phyloP scores from a whole-genome alignment of 2,888 invertebrate genomes.

The Limnephilus marmoratus region DNA sequence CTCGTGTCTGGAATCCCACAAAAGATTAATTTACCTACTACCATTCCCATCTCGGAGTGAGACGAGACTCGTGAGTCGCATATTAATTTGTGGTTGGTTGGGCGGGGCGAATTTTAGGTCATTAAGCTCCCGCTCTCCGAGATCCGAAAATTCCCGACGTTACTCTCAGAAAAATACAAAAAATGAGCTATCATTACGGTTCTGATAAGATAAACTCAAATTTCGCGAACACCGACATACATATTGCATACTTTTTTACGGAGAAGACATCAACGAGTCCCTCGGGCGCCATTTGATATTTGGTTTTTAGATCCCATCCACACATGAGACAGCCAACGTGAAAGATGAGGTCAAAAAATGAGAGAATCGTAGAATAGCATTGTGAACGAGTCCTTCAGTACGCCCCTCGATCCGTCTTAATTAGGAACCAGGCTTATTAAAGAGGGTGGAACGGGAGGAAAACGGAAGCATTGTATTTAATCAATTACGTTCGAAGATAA shows the following conservation, averaged over 20 bases:
- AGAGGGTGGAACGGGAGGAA: background rate
- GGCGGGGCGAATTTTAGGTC: background rate
- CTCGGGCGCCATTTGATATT: constrained; percentile 6
- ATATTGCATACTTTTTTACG: constrained; percentile 8
- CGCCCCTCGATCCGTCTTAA: constrained; percentile 46
- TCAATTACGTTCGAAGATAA: background rate
- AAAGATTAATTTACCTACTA: background rate
- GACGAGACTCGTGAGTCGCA: background rate
- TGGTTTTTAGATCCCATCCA: background rate
- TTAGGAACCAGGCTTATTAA: constrained; percentile 17
- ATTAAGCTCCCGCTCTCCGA: constrained; percentile 2
- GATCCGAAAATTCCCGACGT: constrained; percentile 3
- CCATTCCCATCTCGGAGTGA: background rate
- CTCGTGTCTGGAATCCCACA: background rate
- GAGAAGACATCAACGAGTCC: background rate
- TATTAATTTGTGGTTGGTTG: background rate
- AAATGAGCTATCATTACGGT: constrained; percentile 26
- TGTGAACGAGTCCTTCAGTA: background rate
- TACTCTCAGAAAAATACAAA: constrained; percentile 16
- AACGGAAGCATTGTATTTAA: background rate
- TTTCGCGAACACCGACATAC: constrained; percentile 2
- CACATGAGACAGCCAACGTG: background rate
- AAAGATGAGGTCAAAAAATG: constrained; percentile 36
- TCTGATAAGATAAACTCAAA: constrained; percentile 44
- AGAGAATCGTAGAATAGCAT: background rate